phyloP scores from a whole-genome alignment of 2,888 invertebrate genomes.

The Lasius platythorax region DNA sequence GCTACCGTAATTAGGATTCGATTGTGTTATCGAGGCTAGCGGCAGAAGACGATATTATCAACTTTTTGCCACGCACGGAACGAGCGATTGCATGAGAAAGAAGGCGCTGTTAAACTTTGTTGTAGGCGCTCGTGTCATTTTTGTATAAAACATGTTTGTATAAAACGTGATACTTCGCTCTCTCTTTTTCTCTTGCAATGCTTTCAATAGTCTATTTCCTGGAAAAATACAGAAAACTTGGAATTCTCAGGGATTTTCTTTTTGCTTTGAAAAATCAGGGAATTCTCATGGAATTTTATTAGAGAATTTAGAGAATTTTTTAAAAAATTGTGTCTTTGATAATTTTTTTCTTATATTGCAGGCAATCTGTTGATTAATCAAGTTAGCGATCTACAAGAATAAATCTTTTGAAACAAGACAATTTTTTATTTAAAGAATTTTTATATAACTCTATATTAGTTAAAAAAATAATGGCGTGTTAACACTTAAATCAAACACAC shows the following conservation, averaged over 20 bases:
- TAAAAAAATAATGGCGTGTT: too few relatives aligned
- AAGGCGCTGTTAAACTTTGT: not conserved
- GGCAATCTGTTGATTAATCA: not conserved
- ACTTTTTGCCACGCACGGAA: slow-evolving; percentile 8
- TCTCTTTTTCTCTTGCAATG: not conserved
- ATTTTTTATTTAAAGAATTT: not conserved
- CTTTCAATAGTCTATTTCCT: not conserved
- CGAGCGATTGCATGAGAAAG: not conserved
- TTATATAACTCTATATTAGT: not conserved
- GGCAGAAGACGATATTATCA: slow-evolving; percentile 17
- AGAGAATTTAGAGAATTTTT: not conserved
- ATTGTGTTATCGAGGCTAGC: slow-evolving; percentile 42
- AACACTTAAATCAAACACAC: too few relatives aligned
- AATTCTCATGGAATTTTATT: not conserved
- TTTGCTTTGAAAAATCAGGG: not conserved
- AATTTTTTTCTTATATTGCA: not conserved
- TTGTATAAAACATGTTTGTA: not conserved
- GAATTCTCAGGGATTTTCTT: not conserved
- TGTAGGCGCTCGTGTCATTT: not conserved
- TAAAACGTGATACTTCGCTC: not conserved
- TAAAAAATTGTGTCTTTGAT: not conserved
- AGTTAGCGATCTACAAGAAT: not conserved
- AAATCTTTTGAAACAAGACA: not conserved
- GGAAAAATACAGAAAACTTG: not conserved
- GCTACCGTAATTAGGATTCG: slow-evolving; percentile 62